Conservation (phyloP, 1,140 invertebrate genomes). For the Formica selysi region DNA sequence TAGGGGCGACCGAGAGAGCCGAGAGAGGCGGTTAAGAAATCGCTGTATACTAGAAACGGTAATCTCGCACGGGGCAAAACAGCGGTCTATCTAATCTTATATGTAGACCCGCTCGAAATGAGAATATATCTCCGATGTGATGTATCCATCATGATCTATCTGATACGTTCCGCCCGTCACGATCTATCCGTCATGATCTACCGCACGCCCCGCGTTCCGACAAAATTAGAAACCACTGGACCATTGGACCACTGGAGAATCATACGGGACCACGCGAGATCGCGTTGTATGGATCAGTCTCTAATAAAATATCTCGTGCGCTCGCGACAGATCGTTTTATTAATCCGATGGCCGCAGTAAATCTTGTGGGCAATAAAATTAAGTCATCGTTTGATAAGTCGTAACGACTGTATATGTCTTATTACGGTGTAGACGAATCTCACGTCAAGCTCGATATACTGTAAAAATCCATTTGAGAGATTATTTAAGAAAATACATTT, state of each 20-base stretch:
- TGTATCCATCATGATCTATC: constrained; percentile 72
- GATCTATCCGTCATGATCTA: constrained; percentile 72
- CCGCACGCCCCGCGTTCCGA: constrained; percentile 53
- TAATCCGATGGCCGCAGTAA: constrained; percentile 64
- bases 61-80: constrained; percentile 40
- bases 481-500: not conserved
- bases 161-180: constrained; percentile 66
- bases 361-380: constrained; percentile 67
- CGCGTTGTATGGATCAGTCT: constrained; percentile 60
- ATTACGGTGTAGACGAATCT: constrained; percentile 29
- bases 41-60: constrained; percentile 31
- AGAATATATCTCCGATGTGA: constrained; percentile 57
- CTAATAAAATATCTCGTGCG: constrained; percentile 68
- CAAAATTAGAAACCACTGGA: constrained; percentile 69
- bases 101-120: constrained; percentile 45
- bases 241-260: constrained; percentile 41
- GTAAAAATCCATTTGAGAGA: not conserved
- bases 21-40: constrained; percentile 63
- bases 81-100: constrained; percentile 62
- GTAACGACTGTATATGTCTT: constrained; percentile 52
- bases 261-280: constrained; percentile 2
- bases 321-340: constrained; percentile 61
- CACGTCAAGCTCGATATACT: constrained; percentile 55
- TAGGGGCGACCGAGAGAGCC: constrained; percentile 42
- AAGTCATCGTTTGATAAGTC: constrained; percentile 72